These are phyloP conservation scores for Dipodomys ordii DNA, from an alignment of 2,113 vertebrate genomes.

Conservation along the genomic window DNA sequence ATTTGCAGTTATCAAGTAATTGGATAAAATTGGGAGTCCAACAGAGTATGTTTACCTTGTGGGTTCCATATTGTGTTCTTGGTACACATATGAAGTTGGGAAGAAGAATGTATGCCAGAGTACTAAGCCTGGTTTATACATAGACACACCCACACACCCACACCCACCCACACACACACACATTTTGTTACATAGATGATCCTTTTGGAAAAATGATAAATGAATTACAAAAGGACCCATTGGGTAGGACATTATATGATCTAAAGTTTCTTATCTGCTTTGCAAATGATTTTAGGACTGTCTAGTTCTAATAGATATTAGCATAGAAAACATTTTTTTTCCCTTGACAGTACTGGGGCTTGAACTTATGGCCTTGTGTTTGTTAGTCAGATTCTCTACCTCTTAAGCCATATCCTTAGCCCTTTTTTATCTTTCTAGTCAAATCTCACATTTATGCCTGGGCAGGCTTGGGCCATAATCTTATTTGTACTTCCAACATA, in stretches of 20 bases:
- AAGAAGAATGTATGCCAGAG: no score
- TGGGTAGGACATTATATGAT: slow-evolving; percentile 17
- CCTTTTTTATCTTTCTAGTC: no score
- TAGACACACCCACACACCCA: no score
- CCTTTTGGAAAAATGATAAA: slow-evolving; percentile 51
- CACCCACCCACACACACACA: no score
- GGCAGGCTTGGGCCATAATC: no score
- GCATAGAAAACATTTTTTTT: background rate
- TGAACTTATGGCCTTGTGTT: no score
- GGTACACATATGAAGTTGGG: background rate
- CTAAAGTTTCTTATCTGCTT: background rate
- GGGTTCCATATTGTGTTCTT: background rate
- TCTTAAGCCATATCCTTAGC: background rate
- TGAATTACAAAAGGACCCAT: slow-evolving; percentile 36
- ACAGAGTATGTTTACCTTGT: background rate
- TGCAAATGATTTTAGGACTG: slow-evolving; percentile 20
- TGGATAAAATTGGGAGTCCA: background rate
- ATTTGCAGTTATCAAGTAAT: background rate
- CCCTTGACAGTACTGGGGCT: no score
- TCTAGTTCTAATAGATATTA: slow-evolving; percentile 28
- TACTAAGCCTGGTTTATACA: no score
- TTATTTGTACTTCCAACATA: no score
- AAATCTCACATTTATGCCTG: no score
- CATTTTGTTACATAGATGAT: background rate
- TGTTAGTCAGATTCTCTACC: background rate